Base-by-base conservation (phyloP, 2,888 invertebrate species). In the Epirrhoe alternata region DNA sequence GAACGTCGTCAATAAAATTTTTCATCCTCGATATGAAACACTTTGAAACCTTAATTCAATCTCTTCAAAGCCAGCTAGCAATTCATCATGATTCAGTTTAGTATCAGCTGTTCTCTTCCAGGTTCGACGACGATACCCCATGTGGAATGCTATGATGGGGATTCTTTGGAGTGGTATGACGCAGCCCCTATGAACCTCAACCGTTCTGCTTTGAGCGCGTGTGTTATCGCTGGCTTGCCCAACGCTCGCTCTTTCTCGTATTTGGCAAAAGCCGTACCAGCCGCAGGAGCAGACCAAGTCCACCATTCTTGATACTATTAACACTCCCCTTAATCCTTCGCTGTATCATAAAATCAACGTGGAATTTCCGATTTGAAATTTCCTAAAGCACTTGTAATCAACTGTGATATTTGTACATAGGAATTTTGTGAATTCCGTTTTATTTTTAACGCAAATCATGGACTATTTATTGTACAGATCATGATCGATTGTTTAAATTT, bases 161-260 rank as follows among this genome's bases (percentile, higher is more conserved):
- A 94, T 62, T 93, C 93, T 0, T 88, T 95, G 74, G 94, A 94
- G 78, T 96, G 96, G 96, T 94, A 94, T 80, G 94, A 94, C 74
- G 96, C 96, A 0, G 94, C 96, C 0, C 95, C 96, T 8, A 97
- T 97, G 97, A 97, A 97, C 83, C 87, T 97, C 45, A 97, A 97
- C 84, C 94, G 97, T 16, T 97, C 97, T 62, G 97, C 97, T 0
- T 88, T 97, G 33, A 96, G 96, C 77, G 97, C 97, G 1, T 97
- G 97, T 85, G 96, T 97, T 0, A 90, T 97, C 50, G 88, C 94
- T n/a, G 96, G 96, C 4, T 92, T 96, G 16, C 94, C 94, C 1
- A 96, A 96, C 79, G 94, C 95, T 0, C 93, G 94, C 55, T 95
- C 96, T 7, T 96, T 96, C 83, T 95, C 96, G 0, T 94, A 92